phyloP scores from a whole-genome alignment of 2,888 invertebrate genomes.

The Syrphus vitripennis region DNA sequence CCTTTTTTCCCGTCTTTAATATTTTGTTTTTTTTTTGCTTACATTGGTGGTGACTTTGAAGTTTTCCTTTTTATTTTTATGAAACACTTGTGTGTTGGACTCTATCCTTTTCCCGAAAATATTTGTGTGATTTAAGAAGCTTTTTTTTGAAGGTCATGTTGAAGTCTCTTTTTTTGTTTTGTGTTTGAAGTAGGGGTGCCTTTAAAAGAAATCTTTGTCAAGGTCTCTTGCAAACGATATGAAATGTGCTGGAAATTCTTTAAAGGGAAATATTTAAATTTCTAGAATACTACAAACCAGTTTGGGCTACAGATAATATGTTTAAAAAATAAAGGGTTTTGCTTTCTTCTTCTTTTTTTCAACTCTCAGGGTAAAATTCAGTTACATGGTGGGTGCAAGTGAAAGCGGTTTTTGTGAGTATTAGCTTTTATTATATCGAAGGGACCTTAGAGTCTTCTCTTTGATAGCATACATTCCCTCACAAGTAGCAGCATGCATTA shows the following conservation, averaged over 20 bases:
- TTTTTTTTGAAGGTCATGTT: slow-evolving; percentile 52
- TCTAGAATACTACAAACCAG: background rate
- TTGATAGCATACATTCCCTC: too few species aligned
- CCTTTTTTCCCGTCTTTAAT: background rate
- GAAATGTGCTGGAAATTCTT: slow-evolving; percentile 9
- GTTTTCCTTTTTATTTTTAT: slow-evolving; percentile 17
- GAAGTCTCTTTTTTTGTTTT: slow-evolving; percentile 7
- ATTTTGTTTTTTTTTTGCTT: background rate
- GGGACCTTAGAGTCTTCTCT: too few species aligned
- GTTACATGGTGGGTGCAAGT: background rate
- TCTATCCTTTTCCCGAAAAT: background rate
- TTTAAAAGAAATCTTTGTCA: slow-evolving; percentile 28
- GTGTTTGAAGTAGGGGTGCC: background rate
- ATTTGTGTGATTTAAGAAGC: slow-evolving; percentile 37
- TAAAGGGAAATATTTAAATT: background rate
- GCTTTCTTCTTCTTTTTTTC: background rate
- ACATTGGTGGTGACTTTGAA: slow-evolving; percentile 9
- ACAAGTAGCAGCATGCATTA: too few species aligned
- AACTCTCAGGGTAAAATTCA: background rate
- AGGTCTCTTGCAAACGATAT: slow-evolving; percentile 41
- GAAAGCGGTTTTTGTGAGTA: background rate
- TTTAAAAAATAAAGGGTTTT: background rate
- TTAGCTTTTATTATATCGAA: background rate
- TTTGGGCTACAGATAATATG: background rate
- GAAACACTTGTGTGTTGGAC: background rate